Percentiles rank a stretch among this genome's conserved stretches.
phyloP scores from a whole-genome alignment of 2,888 invertebrate genomes.

The Oegoconia quadripuncta region DNA sequence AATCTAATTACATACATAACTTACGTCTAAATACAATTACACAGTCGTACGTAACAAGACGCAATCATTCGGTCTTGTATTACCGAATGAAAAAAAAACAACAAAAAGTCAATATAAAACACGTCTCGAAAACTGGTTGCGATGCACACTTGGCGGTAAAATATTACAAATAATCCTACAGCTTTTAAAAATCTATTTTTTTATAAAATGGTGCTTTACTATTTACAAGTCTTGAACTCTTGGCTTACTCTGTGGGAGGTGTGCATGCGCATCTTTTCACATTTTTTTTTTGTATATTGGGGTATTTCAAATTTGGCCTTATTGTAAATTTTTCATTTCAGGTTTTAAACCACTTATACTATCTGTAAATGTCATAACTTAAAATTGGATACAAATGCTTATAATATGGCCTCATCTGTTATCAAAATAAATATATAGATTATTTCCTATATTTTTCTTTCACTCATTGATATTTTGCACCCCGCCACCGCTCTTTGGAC shows the following conservation, averaged over 20 bases:
- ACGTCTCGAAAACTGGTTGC: conserved; percentile 55
- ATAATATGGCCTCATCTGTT: conserved; percentile 54
- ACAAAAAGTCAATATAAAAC: conserved; percentile 31
- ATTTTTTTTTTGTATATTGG: conserved; percentile 49
- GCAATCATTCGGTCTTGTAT: conserved; percentile 34
- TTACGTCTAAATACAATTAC: conserved; percentile 35
- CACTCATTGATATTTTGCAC: conserved; percentile 42
- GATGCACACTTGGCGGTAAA: no score
- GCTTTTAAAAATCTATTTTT: no score
- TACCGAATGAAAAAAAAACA: conserved; percentile 16
- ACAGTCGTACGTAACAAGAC: conserved; percentile 46
- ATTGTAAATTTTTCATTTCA: conserved; percentile 25
- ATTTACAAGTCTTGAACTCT: background rate
- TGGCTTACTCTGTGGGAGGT: background rate
- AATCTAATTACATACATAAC: conserved; percentile 65
- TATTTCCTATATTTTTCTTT: conserved; percentile 31
- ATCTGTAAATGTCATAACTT: conserved; percentile 36
- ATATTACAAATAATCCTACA: no score
- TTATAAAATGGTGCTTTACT: conserved; percentile 39
- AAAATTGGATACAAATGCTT: conserved; percentile 44
- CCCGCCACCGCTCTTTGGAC: conserved; percentile 64
- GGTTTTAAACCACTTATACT: conserved; percentile 41
- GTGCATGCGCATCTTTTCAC: background rate
- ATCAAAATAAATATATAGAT: conserved; percentile 59
- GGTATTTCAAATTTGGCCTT: conserved; percentile 52